Evolutionary conservation across 23 tunicate genomes (phyloP).

Genomic region (Halocynthia roretzi): DNA sequence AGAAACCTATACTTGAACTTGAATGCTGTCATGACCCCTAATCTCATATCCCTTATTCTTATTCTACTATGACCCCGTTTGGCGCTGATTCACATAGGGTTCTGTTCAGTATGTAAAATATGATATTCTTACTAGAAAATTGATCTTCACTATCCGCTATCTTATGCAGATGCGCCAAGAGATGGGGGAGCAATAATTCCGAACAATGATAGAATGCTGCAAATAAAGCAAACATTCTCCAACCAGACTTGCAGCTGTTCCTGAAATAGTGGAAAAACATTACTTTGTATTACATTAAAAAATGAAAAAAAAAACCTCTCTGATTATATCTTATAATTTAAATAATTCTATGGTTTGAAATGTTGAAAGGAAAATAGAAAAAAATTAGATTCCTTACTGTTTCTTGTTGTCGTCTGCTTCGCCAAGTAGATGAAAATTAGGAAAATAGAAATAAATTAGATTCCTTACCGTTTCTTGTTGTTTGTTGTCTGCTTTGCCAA

Average conservation of each 20-base stretch:
- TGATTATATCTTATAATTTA: too few relatives aligned
- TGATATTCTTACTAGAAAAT: too few relatives aligned
- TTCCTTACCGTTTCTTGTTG: not conserved
- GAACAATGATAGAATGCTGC: slow-evolving; percentile 16
- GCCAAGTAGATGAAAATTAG: slow-evolving; percentile 19
- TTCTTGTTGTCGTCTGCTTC: slow-evolving; percentile 19
- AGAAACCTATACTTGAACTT: too few relatives aligned
- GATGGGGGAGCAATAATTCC: slow-evolving; percentile 2
- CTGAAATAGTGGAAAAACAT: not conserved
- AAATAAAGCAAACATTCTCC: slow-evolving; percentile 20
- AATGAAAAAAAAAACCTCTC: not conserved
- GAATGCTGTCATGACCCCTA: too few relatives aligned
- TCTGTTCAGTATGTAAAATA: too few relatives aligned
- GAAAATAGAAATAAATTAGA: too few relatives aligned
- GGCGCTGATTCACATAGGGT: too few relatives aligned
- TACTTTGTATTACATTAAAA: not conserved
- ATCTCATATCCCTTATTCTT: too few relatives aligned
- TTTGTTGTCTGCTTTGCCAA: slow-evolving; percentile 19
- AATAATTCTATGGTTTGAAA: too few relatives aligned
- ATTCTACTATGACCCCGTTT: too few relatives aligned
- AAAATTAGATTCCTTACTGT: too few relatives aligned
- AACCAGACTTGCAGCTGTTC: slow-evolving; percentile 2
- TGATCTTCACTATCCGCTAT: not conserved
- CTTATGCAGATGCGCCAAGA: slow-evolving; percentile 11
- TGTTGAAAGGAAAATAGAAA: too few relatives aligned